Percentiles rank a stretch among this genome's conserved stretches.
Conservation (phyloP, 2,888 invertebrate species). For the Hipparchia sbordonii region DNA sequence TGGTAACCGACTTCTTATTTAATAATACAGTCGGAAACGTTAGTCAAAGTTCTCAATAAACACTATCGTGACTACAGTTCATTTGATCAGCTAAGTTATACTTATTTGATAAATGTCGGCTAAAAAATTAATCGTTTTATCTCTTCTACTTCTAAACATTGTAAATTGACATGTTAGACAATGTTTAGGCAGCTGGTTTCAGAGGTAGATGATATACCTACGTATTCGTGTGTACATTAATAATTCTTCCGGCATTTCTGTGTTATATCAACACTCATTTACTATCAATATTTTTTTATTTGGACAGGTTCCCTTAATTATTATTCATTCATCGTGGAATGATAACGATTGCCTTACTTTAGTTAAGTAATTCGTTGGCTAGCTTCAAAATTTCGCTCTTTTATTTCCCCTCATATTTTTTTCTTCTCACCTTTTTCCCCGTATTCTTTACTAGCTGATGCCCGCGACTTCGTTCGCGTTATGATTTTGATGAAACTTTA, state of each 20-base stretch:
- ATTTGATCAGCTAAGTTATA: not conserved
- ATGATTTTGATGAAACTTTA: no score
- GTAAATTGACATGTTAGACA: slow-evolving; percentile 43
- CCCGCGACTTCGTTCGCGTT: no score
- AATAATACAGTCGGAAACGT: no score
- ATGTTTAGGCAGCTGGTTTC: slow-evolving; percentile 46
- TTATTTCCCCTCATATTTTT: no score
- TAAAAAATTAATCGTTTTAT: slow-evolving; percentile 13
- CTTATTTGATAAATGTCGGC: slow-evolving; percentile 1
- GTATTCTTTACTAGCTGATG: no score
- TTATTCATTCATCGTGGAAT: slow-evolving; percentile 13
- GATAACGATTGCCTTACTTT: not conserved
- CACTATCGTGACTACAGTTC: not conserved
- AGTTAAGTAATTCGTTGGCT: not conserved
- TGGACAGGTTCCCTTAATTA: slow-evolving; percentile 9
- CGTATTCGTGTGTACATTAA: slow-evolving; percentile 13
- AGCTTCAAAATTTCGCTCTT: no score
- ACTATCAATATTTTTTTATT: slow-evolving; percentile 32
- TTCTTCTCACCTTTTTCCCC: no score
- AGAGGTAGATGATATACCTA: slow-evolving; percentile 37
- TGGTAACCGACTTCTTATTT: no score
- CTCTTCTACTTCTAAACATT: not conserved
- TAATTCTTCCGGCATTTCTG: slow-evolving; percentile 44
- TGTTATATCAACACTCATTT: slow-evolving; percentile 43
- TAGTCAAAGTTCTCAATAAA: not conserved